phyloP scores from a whole-genome alignment of 2,113 vertebrate genomes.

The Cyprinus carpio region DNA sequence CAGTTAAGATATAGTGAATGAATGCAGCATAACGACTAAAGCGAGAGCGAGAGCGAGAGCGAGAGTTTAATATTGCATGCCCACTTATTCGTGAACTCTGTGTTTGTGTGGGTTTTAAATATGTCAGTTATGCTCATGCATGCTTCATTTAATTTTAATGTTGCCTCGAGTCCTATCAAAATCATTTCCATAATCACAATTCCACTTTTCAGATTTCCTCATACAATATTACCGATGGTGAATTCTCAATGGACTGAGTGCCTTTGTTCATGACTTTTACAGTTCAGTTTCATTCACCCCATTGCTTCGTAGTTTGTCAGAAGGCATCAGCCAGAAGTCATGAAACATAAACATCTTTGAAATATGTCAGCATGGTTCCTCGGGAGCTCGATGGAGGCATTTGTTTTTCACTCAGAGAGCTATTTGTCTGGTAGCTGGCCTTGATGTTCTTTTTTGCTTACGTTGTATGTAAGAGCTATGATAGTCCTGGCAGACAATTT shows the following conservation, averaged over 20 bases:
- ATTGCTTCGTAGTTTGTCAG: conserved; percentile 4
- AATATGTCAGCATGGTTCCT: conserved; percentile 19
- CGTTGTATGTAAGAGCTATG: conserved; percentile 17
- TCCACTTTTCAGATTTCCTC: not conserved
- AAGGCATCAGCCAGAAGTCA: conserved; percentile 4
- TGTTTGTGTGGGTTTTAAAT: not conserved
- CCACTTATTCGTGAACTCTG: not conserved
- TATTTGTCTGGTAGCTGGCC: conserved; percentile 21
- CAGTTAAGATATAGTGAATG: not conserved
- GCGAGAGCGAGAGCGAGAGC: not conserved
- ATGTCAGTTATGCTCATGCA: conserved; percentile 18
- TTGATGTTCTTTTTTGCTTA: conserved; percentile 14
- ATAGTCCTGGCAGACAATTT: conserved; percentile 17
- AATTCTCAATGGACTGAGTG: not conserved
- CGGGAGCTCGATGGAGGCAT: not conserved
- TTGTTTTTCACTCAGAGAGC: conserved; percentile 3
- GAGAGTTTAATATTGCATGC: not conserved
- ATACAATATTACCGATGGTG: not conserved
- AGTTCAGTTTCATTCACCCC: not conserved
- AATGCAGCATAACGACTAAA: not conserved
- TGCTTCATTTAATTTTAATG: not conserved
- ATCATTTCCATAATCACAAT: not conserved
- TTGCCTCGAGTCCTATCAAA: not conserved
- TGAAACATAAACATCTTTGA: conserved; percentile 33
- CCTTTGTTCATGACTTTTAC: not conserved